Evolutionary conservation across 2,113 vertebrate genomes (phyloP), one percentile per base, ranked within the genome.

Genomic region (Octodon degus): DNA sequence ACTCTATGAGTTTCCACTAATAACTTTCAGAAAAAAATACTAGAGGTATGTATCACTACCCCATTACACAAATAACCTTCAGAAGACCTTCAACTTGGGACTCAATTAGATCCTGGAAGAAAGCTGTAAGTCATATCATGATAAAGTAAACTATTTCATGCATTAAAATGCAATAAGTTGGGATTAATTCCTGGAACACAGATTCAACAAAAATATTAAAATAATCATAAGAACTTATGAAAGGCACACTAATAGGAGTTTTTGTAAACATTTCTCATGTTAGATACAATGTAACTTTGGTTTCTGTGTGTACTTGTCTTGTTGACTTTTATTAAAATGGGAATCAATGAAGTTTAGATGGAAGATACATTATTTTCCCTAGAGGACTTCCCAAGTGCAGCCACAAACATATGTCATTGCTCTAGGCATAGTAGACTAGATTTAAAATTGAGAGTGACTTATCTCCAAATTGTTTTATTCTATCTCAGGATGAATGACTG

Each of bases 361-460:
- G 85, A 87, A 96, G 85, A 91, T 67, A 95, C 94, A 93, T 83
- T 62, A 17, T 72, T 79, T 94, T 90, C 93, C 60, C 77, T 68
- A 37, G 77, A 82, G 70, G 67, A 93, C 76, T 91, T 74, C 60
- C 79, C 65, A 40, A 19, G 34, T 60, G 92, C 30, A 62, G 76
- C 20, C 87, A 87, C 13, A 43, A 43, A 77, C 90, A 90, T 87
- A 91, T 95, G 85, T 77, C 88, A 87, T 12, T 87, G 81, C 85
- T 93, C 0, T 34, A 85, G 93, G 91, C 63, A 90, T 87, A 63
- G 72, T 79, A 84, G 58, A 76, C 65, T 70, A 80, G 90, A 92
- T 87, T 92, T 97, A 81, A 91, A 94, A 97, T 89, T 95, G 80
- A 94, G 72, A 92, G 50, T 82, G 50, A 95, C 86, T 94, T 82